A percentile compares a stretch with the other conserved stretches of the same genome.
phyloP scores from a whole-genome alignment of 2,888 invertebrate genomes.

The Orthosia gothica region DNA sequence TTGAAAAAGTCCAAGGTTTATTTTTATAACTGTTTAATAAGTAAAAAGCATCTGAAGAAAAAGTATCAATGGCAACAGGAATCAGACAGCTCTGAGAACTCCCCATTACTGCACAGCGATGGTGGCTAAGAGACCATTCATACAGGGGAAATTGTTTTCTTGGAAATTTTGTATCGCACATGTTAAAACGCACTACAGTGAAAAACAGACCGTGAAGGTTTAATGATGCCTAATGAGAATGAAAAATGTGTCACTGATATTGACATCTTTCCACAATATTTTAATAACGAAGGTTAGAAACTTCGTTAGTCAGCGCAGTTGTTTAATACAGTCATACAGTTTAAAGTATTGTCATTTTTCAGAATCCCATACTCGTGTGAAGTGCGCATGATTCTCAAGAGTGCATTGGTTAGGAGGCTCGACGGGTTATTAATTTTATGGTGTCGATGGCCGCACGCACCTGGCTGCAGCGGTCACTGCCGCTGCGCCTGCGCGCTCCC shows the following conservation, averaged over 20 bases:
- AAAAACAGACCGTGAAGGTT: background rate
- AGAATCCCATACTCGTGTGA: conserved; percentile 71
- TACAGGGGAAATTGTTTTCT: conserved; percentile 54
- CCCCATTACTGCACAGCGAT: conserved; percentile 71
- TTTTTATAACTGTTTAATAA: conserved; percentile 30
- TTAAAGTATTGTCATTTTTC: conserved; percentile 56
- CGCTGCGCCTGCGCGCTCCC: conserved; percentile 76
- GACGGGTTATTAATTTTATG: conserved; percentile 91
- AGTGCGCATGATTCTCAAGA: conserved; percentile 83
- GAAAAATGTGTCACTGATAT: background rate
- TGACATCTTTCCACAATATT: background rate
- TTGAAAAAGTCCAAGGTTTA: conserved; percentile 1
- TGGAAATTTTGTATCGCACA: conserved; percentile 11
- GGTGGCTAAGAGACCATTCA: conserved; percentile 73
- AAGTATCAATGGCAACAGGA: conserved; percentile 74
- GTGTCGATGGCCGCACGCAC: conserved; percentile 91
- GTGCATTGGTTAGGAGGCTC: conserved; percentile 89
- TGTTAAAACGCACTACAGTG: background rate
- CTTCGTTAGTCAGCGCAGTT: conserved; percentile 1
- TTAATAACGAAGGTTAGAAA: background rate
- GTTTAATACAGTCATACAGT: conserved; percentile 24
- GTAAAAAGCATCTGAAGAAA: conserved; percentile 54
- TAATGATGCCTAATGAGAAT: background rate
- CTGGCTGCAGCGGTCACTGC: conserved; percentile 90
- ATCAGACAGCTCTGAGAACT: conserved; percentile 78